Base-by-base conservation (phyloP, 2,888 invertebrate genomes). In the Agonopterix arenella region DNA sequence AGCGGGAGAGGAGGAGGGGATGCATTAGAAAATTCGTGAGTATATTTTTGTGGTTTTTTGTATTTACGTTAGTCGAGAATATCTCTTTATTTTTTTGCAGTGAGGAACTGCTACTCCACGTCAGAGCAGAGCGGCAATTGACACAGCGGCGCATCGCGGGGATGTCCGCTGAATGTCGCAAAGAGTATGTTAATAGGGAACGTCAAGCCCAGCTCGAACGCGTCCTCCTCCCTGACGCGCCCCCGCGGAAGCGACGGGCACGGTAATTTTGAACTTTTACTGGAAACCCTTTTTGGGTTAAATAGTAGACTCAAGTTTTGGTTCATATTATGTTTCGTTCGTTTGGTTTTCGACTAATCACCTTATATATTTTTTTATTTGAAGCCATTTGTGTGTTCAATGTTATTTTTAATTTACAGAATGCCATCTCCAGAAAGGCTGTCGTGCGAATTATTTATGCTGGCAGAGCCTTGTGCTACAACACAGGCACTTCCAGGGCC, bases 171-270 rank as follows among this genome's bases (percentile, higher is more conserved):
- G 43, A 43, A n/a, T 9, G 18, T 4, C 42, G 42, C 10, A 38
- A 16, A 16, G 48, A 48, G 48, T 36, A 43, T 11, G 36, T 43
- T 28, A n/a, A 9, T n/a, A 38, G 48, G 11, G 43, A 48, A 36
- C 16, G 48, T 5, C 43, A 48, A 10, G 48, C 48, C 18, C 48
- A 48, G n/a, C 48, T 48, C 43, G 48, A 48, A 36, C 42, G 48
- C 3, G 43, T 48, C 43, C 48, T 48, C 36, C 11, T 48, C 11
- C 48, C 43, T 5, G 48, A 48, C 11, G 48, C 48, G 36, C 48
- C 48, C 7, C 43, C 48, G 36, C 48, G 48, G n/a, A 48, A 48
- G 36, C 42, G 48, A 10, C 18, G 43, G 43, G 28, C 43, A 28
- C 42, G 11, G 48, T 42, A 37, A 48, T 36, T 8, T 36, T 48